Evolutionary conservation across 2,888 invertebrate species (phyloP), one percentile per base, ranked within the genome.

Genomic region (Spialia ferax): DNA sequence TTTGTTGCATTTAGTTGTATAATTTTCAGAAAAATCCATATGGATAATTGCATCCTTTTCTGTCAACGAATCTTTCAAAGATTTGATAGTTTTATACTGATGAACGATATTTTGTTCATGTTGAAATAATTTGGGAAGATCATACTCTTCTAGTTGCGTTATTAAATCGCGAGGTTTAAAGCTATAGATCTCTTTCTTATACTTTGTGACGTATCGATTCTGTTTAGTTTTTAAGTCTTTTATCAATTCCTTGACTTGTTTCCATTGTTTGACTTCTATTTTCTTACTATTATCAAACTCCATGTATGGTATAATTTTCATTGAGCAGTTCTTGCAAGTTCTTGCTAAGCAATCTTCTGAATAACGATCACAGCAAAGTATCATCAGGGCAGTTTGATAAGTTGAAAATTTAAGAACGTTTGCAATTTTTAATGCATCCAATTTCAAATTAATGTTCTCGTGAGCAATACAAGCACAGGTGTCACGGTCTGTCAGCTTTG

Each of bases 21-120:
- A 54, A 26, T 54, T 54, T 26, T 54, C 8, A 6, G 26, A 54
- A 26, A 54, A 54, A 26, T 54, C 26, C 54, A 54, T 54, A 8
- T 54, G 54, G 5, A 54, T 1, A 7, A 54, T 10, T 5, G 26
- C 54, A 10, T 54, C 54, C 6, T 13, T 26, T 26, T 54, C 54
- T 8, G 54, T 8, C 5, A 54, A 26, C 4, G 26, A 26, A 1
- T 54, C 26, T 26, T 54, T 54, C 7, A 54, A 15, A 7, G 5
- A 6, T 13, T 54, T 54, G 6, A 54, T 26, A 7, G 15, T 6
- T n/a, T 54, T 23, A 7, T 54, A 26, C 26, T 54, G 54, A 26
- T 54, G 54, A n/a, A 54, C 13, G 7, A 54, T 54, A n/a, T 54
- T 54, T 18, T 18, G 18, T 18, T 15, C 15, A 45, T 45, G 45